Base-by-base conservation (phyloP, 1,140 invertebrate species). In the Leptopilina clavipes region DNA sequence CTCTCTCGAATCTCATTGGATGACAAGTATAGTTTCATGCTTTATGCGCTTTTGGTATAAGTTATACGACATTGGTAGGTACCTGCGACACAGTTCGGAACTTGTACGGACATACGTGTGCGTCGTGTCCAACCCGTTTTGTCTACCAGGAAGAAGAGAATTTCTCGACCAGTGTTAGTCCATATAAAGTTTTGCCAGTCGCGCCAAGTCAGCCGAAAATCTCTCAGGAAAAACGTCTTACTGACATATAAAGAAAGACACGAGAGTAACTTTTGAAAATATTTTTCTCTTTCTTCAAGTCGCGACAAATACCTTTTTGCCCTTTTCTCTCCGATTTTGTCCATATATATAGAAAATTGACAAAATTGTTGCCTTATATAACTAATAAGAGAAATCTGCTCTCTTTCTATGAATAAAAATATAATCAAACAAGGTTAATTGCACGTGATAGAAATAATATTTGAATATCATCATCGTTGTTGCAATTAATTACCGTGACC, bases 21-120 rank as follows among this genome's bases (percentile, higher is more conserved):
- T 83, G 83, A 85, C 81, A 81, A 79, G 77, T 82, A 85, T 84
- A 86, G 84, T 82, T 84, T 85, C 84, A 76, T 77, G 78, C 72
- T 74, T 40, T 40, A 70, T 72, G 71, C 78, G 78, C 78, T 76
- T n/a, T 82, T 81, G 73, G 70, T 77, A 74, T 70, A 74, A 75
- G 75, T 52, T 79, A 75, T 59, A 43, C 1, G 17, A 56, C 7
- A 10, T 19, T 43, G 72, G 52, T 73, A 76, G 18, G 78, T 81
- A 84, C 77, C 81, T 84, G 77, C 83, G 80, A 79, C 81, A 81
- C 79, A 83, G 81, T 86, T 85, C 77, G 77, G 77, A 86, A 87
- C 83, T 83, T 78, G 79, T 81, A 74, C 78, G 78, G 78, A 74
- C 79, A 78, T 76, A 81, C 59, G 59, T 65, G 59, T 82, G 81